phyloP scores from a whole-genome alignment of 2,797 vertebrate species.

The Myripristis murdjan region DNA sequence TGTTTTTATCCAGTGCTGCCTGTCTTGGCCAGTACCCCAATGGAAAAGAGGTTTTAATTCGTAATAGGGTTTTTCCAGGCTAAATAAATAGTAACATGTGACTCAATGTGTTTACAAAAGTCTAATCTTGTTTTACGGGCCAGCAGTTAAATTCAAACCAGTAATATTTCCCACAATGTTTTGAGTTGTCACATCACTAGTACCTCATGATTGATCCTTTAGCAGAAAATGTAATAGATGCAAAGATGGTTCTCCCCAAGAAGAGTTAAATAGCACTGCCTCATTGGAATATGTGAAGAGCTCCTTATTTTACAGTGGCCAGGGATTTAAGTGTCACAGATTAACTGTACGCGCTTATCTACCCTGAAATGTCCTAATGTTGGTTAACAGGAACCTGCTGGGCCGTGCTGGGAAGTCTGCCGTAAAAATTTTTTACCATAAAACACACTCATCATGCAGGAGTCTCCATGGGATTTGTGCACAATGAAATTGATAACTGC shows the following conservation, averaged over 20 bases:
- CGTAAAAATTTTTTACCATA: slow-evolving; percentile 48
- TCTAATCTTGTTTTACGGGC: too few species aligned
- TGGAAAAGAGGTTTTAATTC: too few species aligned
- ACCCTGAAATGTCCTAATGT: slow-evolving; percentile 21
- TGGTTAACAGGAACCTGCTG: slow-evolving; percentile 26
- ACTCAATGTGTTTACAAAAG: too few species aligned
- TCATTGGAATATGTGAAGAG: not conserved
- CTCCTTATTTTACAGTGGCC: not conserved
- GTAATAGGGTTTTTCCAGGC: too few species aligned
- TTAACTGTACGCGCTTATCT: slow-evolving; percentile 32
- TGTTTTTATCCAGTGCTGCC: too few species aligned
- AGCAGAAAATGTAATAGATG: not conserved
- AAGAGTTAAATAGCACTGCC: not conserved
- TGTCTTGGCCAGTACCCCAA: too few species aligned
- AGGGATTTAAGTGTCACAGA: not conserved
- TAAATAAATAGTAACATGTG: too few species aligned
- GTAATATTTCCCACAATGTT: too few species aligned
- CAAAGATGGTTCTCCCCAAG: not conserved
- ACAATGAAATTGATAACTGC: slow-evolving; percentile 3
- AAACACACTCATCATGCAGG: slow-evolving; percentile 23
- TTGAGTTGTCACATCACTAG: too few species aligned
- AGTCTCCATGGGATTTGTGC: not conserved
- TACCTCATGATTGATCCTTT: too few species aligned
- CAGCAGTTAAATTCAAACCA: too few species aligned
- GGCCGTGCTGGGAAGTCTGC: not conserved